Base-by-base conservation (phyloP, 2,888 invertebrate species). In the Agrotis segetum region DNA sequence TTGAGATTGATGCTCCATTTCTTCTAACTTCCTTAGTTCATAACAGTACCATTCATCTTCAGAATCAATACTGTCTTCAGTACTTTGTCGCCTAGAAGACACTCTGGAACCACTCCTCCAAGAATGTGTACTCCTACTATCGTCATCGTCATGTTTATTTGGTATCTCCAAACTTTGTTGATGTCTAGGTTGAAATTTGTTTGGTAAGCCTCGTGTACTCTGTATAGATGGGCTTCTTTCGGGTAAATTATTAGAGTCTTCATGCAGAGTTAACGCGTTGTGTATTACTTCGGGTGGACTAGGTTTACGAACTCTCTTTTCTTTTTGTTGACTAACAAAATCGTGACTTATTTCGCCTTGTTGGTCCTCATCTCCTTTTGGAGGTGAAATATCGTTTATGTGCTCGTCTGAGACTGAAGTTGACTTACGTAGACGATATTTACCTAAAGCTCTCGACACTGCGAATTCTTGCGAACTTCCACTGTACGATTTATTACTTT, bases 31-130 rank as follows among this genome's bases (percentile, higher is more conserved):
- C 68, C 98, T 96, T 71, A 99, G 92, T 90, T 99, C 99, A 90
- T 99, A 98, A 86, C 98, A 98, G 88, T 98, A 99, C 98, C 99
- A 99, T 91, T 99, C 99, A 89, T 99, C 99, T 93, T 99, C 99
- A 40, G 98, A 98, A 91, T 99, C 99, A 71, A 99, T 99, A 87
- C 98, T 98, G 86, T 99, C 99, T 94, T 99, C 99, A 0, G 99
- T 99, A 88, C 98, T 98, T 93, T 99, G 99, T 64, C 99, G 96
- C 82, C 99, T 96, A 0, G 98, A 98, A 2, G 98, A 98, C 1
- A 98, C 98, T 83, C 98, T 96, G 0, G 98, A 99, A 0, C 98
- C 97, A 86, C 98, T 98, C 84, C 98, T 97, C 96, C 98, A 98
- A 0, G 98, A 98, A 94, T 98, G 98, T 3, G 98, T 98, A 90